Evolutionary conservation across 92 coral and sea anemone species (phyloP), one percentile per base, ranked within the genome.

Genomic region (Bergia sp.): DNA sequence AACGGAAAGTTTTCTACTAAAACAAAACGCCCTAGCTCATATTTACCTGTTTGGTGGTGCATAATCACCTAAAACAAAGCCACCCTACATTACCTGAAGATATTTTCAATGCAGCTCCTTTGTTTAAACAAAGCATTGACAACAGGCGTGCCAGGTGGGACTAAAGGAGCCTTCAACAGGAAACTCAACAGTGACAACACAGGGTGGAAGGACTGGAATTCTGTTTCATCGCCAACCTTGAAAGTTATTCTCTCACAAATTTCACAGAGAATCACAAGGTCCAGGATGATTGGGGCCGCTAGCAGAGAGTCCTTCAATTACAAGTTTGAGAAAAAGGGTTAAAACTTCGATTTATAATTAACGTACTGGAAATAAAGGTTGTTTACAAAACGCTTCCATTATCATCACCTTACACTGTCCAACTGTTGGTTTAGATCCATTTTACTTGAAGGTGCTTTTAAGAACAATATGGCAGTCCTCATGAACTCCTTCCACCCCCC

Each of bases 61-160:
- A 61, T 61, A 20, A 0, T 10, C 43, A 41, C 49, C 79, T 78
- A 50, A 20, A 5, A 29, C 20, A 78, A 39, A 13, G 18, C 15
- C 40, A 13, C 47, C 45, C 47, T 36, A 42, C 45, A 79, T 79
- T 86, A 95, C 98, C 98, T 96, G 90, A 97, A 97, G 66, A 97
- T 94, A 90, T 97, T 97, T 73, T 97, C 99, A 77, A 97, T 97
- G 79, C 99, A 97, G 92, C 95, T 94, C 77, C 99, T 89, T 74
- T 97, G 99, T 57, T 93, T 94, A 91, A 95, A 97, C 53, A 97
- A 91, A 8, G 99, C 99, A 82, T 97, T 97, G 13, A 97, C 96
- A 1, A 97, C 97, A n/a, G 99, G 99, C 1, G 99, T 95, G 47
- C 92, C 98, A 36, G 49, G 84, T 23, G 99, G 99, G 13, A 97